Evolutionary conservation across 1,140 invertebrate genomes (phyloP).

Genomic region (Drosophila bifasciata): DNA sequence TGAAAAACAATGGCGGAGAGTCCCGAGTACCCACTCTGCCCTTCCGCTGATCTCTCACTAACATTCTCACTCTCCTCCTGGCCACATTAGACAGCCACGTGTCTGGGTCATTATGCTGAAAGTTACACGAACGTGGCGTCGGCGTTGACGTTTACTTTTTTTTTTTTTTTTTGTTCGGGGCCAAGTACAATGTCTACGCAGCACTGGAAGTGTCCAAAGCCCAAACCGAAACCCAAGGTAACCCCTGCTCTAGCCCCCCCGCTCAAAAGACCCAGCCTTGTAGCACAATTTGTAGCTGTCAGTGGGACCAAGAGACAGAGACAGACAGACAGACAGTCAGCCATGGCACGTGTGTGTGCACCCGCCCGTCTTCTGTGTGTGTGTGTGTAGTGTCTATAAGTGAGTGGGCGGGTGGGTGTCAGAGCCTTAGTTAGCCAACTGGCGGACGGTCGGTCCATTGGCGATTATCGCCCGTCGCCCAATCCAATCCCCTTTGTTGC

Average conservation of each 20-base stretch:
- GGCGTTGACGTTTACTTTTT: constrained; percentile 62
- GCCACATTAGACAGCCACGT: constrained; percentile 82
- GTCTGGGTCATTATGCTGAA: constrained; percentile 82
- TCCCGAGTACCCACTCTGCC: not conserved
- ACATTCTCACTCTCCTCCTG: constrained; percentile 52
- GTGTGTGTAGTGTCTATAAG: constrained; percentile 34
- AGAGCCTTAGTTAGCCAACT: constrained; percentile 64
- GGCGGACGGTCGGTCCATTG: constrained; percentile 42
- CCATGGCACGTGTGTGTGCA: constrained; percentile 59
- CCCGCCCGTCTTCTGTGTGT: not conserved
- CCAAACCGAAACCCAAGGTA: constrained; percentile 16
- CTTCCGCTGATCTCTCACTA: constrained; percentile 24
- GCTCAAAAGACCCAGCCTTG: constrained; percentile 56
- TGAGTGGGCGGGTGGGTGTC: constrained; percentile 67
- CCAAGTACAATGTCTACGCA: constrained; percentile 36
- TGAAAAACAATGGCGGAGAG: constrained; percentile 54
- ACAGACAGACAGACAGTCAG: constrained; percentile 31
- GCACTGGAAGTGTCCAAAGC: constrained; percentile 28
- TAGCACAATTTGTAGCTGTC: constrained; percentile 78
- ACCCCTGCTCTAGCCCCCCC: constrained; percentile 8
- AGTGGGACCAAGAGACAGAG: constrained; percentile 50
- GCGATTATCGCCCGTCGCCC: constrained; percentile 63
- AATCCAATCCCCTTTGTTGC: constrained; percentile 20
- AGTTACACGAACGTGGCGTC: constrained; percentile 72
- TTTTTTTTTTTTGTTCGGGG: too few relatives aligned